Conservation (phyloP, 2,888 invertebrate genomes). For the Scaeva pyrastri region DNA sequence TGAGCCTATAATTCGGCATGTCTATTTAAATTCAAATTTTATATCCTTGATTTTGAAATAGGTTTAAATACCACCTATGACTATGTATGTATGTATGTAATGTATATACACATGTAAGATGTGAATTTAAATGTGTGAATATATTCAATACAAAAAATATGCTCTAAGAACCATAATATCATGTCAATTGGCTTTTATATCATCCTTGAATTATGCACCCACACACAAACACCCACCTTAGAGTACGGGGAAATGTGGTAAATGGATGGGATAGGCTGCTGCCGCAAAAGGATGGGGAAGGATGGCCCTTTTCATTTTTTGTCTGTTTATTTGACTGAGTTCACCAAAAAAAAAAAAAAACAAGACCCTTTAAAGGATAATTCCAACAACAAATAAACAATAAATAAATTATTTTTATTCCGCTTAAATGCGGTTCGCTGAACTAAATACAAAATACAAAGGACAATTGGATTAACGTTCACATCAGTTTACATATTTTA, state of each 20-base stretch:
- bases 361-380: not conserved
- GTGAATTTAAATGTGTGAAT: slow-evolving; percentile 7
- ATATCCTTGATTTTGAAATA: slow-evolving; percentile 17
- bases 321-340: not conserved
- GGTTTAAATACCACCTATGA: slow-evolving; percentile 14
- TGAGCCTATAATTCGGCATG: slow-evolving; percentile 8
- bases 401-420: slow-evolving; percentile 42
- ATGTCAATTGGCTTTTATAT: slow-evolving; percentile 4
- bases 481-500: not conserved
- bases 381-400: slow-evolving; percentile 13
- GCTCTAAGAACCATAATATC: not conserved
- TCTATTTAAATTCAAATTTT: slow-evolving; percentile 21
- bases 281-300: too few species aligned
- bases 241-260: too few species aligned
- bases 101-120: not conserved
- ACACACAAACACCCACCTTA: not conserved
- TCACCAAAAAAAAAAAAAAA: not conserved
- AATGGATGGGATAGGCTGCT: not conserved
- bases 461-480: slow-evolving; percentile 39
- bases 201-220: not conserved
- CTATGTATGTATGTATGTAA: too few species aligned
- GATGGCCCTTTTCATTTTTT: not conserved
- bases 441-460: slow-evolving; percentile 34
- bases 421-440: slow-evolving; percentile 44
- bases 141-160: not conserved